Evolutionary conservation across 1,140 invertebrate species (phyloP), one percentile per base, ranked within the genome.

Genomic region (Temnothorax curvispinosus): DNA sequence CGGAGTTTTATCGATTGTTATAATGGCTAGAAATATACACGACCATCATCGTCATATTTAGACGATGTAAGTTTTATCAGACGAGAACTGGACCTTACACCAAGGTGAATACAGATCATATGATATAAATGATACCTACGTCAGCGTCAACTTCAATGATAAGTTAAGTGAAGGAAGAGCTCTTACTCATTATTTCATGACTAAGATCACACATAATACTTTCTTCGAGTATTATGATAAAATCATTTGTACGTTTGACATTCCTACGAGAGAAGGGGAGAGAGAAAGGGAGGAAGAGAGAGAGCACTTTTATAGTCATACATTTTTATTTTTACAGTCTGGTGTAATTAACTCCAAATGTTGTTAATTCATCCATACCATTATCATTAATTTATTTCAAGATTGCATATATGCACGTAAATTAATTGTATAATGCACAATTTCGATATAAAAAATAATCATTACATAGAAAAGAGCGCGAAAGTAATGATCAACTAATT

Each of bases 11-110:
- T 41, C 15, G 27, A 72, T 82, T 56, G 47, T 71, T 4, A 38
- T 69, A 27, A 58, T 27, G 35, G n/a, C 32, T 21, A 7, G 6
- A 44, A 58, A 58, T 35, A 44, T 18, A 56, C 21, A 35, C n/a
- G 13, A 62, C 4, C n/a, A 6, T 74, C 52, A 60, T 38, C 41
- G 32, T 74, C 27, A 21, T 62, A 75, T 47, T 74, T 60, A 58
- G 47, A 60, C n/a, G 74, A 47, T 72, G 8, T 60, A 74, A 47
- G 2, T 71, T 84, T 84, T 74, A 84, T 84, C 80, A 60, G 54
- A 38, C n/a, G 15, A 13, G 18, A 27, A 27, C 18, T 60, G 52
- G 3, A 82, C 67, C 21, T 74, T 72, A 69, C 4, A 32, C 27
- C 41, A 44, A 60, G 18, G 56, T 7, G 27, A 82, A 56, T 27